Base-by-base conservation (phyloP, 92 coral and sea anemone genomes). In the Epizoanthus illoricatus region DNA sequence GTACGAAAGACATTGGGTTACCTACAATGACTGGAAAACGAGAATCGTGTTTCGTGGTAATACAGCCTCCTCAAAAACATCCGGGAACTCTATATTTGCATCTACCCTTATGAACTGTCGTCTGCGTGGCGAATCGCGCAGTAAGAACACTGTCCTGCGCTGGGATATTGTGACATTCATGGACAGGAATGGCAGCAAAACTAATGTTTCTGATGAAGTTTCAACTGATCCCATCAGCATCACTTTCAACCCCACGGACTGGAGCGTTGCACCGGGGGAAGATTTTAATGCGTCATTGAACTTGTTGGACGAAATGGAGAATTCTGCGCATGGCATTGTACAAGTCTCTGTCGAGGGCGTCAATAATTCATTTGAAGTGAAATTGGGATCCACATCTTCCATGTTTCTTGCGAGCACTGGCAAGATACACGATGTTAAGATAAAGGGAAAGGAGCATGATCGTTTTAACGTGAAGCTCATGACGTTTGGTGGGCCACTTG, bases 181-280 rank as follows among this genome's bases (percentile, higher is more conserved):
- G 69, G 84, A 72, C 64, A 62, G 57, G 28, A 11, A 69, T 42
- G 90, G 87, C 13, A 81, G 81, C 59, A 52, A 33, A 65, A 84
- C 67, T 21, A 65, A 84, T 23, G 73, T 81, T 63, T 69, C 79
- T 42, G 87, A 81, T 0, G 89, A 87, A 62, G 93, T 93, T 42
- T 90, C 87, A 9, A 95, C 98, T 17, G 95, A 91, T 58, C 92
- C 98, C 2, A 67, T 95, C 17, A 62, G 74, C 20, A 93, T 95
- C 20, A 23, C 0, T 9, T 59, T 13, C 40, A 65, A 86, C 23
- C 10, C 65, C 13, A 36, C 71, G 13, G 91, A 95, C 54, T 95
- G 98, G 98, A 65, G 17, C n/a, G 18, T 69, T 4, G 86, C 98
- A n/a, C 98, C 98, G 3, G 88, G 90, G 36, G 91, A 93, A 68